phyloP scores from a whole-genome alignment of 37 sponge, comb jelly and placozoan species.

The Halichondria panicea region DNA sequence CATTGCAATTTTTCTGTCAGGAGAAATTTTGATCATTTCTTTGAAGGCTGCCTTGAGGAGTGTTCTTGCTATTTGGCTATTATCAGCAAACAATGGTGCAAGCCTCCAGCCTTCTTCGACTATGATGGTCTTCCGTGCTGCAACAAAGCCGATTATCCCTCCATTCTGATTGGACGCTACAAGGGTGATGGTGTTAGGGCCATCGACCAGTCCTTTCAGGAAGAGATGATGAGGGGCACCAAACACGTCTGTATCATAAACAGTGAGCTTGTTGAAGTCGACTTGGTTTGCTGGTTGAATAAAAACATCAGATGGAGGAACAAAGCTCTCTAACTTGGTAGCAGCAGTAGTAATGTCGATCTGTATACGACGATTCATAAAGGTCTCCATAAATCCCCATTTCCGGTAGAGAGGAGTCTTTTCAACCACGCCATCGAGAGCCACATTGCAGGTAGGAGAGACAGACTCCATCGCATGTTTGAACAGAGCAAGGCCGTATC shows the following conservation, averaged over 20 bases:
- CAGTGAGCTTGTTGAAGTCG: conserved; percentile 10
- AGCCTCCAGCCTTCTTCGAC: background rate
- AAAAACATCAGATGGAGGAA: background rate
- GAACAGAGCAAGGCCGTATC: conserved; percentile 11
- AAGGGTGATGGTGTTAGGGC: background rate
- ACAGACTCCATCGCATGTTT: background rate
- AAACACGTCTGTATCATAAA: conserved; percentile 18
- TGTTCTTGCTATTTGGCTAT: background rate
- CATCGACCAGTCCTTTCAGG: background rate
- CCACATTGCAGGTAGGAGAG: conserved; percentile 1
- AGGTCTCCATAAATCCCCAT: conserved; percentile 4
- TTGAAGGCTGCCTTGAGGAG: too few relatives aligned
- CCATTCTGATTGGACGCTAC: conserved; percentile 1
- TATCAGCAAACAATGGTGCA: conserved; percentile 33
- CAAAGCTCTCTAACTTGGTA: background rate
- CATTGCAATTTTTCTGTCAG: too few relatives aligned
- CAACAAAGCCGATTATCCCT: conserved; percentile 15
- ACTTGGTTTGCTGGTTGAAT: background rate
- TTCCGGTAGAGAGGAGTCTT: conserved; percentile 2
- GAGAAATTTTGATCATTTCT: too few relatives aligned
- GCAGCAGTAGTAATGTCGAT: too few relatives aligned
- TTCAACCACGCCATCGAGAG: background rate
- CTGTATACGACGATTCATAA: background rate
- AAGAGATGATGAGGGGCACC: background rate
- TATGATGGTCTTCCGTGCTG: background rate